Evolutionary conservation across 2,113 vertebrate species (phyloP), one percentile per base, ranked within the genome.

Genomic region (Heterocephalus glaber): DNA sequence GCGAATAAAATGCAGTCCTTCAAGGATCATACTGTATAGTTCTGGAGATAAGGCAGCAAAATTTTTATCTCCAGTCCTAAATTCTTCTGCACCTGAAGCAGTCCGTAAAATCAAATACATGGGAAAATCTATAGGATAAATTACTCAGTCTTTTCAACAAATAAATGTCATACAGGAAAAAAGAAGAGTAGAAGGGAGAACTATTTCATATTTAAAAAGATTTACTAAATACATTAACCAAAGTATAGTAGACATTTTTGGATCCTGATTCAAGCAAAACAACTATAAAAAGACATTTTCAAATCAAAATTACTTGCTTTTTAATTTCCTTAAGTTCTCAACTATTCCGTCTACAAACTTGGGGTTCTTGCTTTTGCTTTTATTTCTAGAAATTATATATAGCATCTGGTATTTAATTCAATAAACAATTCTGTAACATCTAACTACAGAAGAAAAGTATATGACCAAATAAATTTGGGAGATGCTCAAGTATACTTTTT

Each of bases 241-340:
- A 94, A 94, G 60, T 30, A 76, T 82, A 65, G 61, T 35, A 17
- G 44, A 61, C 10, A 44, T 82, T 77, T 85, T 63, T 52, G 65
- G 74, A 77, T 86, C 24, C 66, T 90, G 80, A 92, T 83, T 92
- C 30, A 95, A 85, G 93, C 14, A 94, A 74, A 93, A 82, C 2
- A 84, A 89, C 7, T 56, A 83, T 16, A 87, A 79, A 87, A 89
- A 94, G 33, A 86, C 22, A 74, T 79, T 87, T 92, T 7, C 26
- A 7, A 93, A 68, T 88, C 49, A 95, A 83, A 14, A 86, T 92
- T 83, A 84, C 30, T 89, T 76, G 35, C 7, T 86, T 89, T 92
- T 68, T 30, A 30, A 90, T 86, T 91, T 88, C 17, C 17, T 85
- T 72, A 77, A 89, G 66, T 89, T 80, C 17, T 33, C 38, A 92